phyloP scores from a whole-genome alignment of 2,797 vertebrate species.

The Anguilla megastoma region DNA sequence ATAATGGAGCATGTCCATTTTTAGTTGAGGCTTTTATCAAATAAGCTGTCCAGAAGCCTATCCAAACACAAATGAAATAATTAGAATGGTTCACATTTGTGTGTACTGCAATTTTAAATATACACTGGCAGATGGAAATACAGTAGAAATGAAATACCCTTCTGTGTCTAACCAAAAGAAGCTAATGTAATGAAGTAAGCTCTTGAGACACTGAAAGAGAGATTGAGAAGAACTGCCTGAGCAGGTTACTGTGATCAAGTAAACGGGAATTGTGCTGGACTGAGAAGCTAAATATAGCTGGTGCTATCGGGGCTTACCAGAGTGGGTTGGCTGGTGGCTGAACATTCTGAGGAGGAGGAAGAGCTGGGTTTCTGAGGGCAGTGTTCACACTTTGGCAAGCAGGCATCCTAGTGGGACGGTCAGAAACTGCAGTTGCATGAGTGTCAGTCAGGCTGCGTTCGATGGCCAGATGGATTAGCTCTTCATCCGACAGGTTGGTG shows the following conservation, averaged over 20 bases:
- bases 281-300: background rate
- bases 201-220: slow-evolving; percentile 6
- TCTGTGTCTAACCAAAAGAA: background rate
- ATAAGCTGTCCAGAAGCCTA: background rate
- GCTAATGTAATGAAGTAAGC: background rate
- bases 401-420: background rate
- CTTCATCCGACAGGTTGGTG: slow-evolving; percentile 36
- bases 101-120: background rate
- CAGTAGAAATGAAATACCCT: background rate
- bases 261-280: background rate
- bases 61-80: background rate
- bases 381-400: slow-evolving; percentile 19
- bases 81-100: background rate
- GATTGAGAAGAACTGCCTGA: background rate
- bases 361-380: background rate
- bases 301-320: slow-evolving; percentile 28
- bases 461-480: slow-evolving; percentile 84
- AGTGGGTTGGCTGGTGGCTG: slow-evolving; percentile 55
- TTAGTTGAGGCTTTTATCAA: slow-evolving; percentile 1
- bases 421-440: slow-evolving; percentile 8
- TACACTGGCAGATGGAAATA: background rate
- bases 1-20: slow-evolving; percentile 6
- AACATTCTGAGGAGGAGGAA: background rate
- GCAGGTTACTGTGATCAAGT: background rate
- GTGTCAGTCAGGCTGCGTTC: slow-evolving; percentile 80